These are phyloP conservation scores for Notospermus geniculatus DNA, from an alignment of 1,140 invertebrate genomes.

Conservation along the genomic window DNA sequence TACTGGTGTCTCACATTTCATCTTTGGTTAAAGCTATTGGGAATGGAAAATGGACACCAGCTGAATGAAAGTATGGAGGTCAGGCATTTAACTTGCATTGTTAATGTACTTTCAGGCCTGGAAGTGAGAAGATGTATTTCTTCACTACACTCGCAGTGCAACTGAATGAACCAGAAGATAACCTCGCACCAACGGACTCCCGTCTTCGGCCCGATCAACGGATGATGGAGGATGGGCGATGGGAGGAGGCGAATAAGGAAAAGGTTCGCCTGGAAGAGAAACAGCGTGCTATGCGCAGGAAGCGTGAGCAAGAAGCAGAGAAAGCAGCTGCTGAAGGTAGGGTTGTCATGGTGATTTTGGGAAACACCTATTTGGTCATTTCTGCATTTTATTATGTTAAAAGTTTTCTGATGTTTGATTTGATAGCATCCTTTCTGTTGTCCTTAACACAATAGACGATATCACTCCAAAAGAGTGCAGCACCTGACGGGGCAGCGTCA, in stretches of 20 bases:
- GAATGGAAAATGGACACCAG: too few species aligned
- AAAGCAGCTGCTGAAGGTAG: slow-evolving; percentile 68
- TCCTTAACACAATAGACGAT: too few species aligned
- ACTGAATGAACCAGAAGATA: slow-evolving; percentile 90
- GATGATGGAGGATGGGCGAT: slow-evolving; percentile 92
- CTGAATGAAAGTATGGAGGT: too few species aligned
- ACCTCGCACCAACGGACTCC: slow-evolving; percentile 92
- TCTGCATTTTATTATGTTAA: too few species aligned
- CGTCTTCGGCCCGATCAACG: slow-evolving; percentile 92
- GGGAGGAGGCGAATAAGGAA: slow-evolving; percentile 93
- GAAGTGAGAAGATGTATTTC: slow-evolving; percentile 74
- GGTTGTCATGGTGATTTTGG: background rate
- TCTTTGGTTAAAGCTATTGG: too few species aligned
- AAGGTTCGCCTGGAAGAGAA: slow-evolving; percentile 92
- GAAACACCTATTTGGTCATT: slow-evolving; percentile 9
- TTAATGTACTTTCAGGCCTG: slow-evolving; percentile 59
- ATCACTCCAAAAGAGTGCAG: too few species aligned
- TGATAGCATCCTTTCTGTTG: too few species aligned
- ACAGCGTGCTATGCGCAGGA: slow-evolving; percentile 64
- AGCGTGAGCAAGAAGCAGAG: slow-evolving; percentile 77
- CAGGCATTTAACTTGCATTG: too few species aligned
- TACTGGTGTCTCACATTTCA: too few species aligned
- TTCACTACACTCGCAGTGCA: slow-evolving; percentile 94
- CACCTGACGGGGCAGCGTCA: too few species aligned
- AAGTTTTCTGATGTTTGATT: too few species aligned